A percentile compares a stretch with the other conserved stretches of the same genome.
Evolutionary conservation across 2,113 vertebrate species (phyloP).

Genomic region (Lamprologus callipterus): DNA sequence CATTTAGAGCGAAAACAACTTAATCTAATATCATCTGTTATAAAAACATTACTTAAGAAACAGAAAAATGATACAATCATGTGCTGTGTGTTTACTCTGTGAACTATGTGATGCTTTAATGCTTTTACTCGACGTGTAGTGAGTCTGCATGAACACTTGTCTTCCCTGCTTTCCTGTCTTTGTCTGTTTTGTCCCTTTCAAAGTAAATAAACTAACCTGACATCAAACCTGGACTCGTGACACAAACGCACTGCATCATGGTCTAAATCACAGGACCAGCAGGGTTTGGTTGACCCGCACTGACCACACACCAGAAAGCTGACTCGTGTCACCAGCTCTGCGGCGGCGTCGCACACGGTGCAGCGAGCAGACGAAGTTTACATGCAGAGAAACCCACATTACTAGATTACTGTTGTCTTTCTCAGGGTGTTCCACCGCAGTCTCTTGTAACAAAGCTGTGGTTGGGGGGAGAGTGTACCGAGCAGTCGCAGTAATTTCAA

Average conservation of each 20-base stretch:
- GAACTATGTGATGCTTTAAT: neutral
- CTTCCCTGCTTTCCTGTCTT: neutral
- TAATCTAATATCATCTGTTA: rapidly evolving
- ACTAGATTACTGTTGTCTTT: slow-evolving; percentile 62
- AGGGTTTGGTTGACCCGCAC: neutral
- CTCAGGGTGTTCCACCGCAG: slow-evolving; percentile 39
- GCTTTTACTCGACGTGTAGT: neutral
- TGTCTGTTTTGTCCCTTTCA: neutral
- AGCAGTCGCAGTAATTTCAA: slow-evolving; percentile 42
- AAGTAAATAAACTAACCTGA: neutral
- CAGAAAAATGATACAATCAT: neutral
- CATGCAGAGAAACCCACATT: slow-evolving; percentile 55
- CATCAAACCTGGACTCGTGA: neutral
- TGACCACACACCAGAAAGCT: neutral
- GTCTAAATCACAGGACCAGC: neutral
- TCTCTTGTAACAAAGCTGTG: slow-evolving; percentile 5
- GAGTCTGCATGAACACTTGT: neutral
- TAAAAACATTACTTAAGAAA: neutral
- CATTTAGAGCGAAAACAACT: neutral
- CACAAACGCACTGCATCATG: rapidly evolving
- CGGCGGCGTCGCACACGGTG: neutral
- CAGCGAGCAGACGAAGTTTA: slow-evolving; percentile 12
- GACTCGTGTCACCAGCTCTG: neutral
- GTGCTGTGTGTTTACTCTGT: neutral
- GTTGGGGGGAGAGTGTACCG: slow-evolving; percentile 2